Evolutionary conservation across 2,797 vertebrate genomes (phyloP), one percentile per base, ranked within the genome.

Genomic region (Anisognathus igniventris): DNA sequence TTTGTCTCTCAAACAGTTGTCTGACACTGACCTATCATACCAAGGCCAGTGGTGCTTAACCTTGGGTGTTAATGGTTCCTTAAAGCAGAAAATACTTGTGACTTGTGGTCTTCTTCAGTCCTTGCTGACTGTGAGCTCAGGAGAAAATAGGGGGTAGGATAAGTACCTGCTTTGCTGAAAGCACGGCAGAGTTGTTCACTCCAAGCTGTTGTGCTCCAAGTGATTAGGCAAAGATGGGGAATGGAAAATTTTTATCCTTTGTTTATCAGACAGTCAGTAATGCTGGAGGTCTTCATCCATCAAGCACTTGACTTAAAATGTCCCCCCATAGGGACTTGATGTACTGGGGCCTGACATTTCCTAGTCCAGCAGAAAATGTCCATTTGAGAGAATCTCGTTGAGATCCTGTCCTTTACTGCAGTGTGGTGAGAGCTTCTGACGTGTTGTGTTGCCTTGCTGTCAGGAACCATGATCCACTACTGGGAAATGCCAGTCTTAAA

Each of bases 11-110:
- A 21, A 71, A 24, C 2, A 37, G 3, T 22, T 57, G 23, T 73
- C 65, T 14, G 54, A 45, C 39, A 14, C 68, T 79, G 64, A 65
- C 27, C 60, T 79, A 8, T 30, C 18, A 1, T 68, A 53, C 7
- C 35, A 53, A 79, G 71, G 48, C 10, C 14, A 40, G 47, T 37
- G 16, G 18, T n/a, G 47, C 45, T 82, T 0, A 0, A n/a, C 56
- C 51, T 65, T 35, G 20, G 45, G 4, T 60, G 25, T n/a, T 60
- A 16, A 13, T 37, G 27, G 50, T 47, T 73, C 51, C 51, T 76
- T 66, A 39, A 50, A 57, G 56, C 15, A 83, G 84, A 51, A 83
- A n/a, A 30, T 44, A 18, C 22, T 61, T 40, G 25, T 45, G 30
- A 18, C 22, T 60, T 40, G 25, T 45, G 30, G 18, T 54, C n/a